Evolutionary conservation across 1,140 invertebrate genomes (phyloP), one percentile per base, ranked within the genome.

Genomic region (Camponotus pennsylvanicus): DNA sequence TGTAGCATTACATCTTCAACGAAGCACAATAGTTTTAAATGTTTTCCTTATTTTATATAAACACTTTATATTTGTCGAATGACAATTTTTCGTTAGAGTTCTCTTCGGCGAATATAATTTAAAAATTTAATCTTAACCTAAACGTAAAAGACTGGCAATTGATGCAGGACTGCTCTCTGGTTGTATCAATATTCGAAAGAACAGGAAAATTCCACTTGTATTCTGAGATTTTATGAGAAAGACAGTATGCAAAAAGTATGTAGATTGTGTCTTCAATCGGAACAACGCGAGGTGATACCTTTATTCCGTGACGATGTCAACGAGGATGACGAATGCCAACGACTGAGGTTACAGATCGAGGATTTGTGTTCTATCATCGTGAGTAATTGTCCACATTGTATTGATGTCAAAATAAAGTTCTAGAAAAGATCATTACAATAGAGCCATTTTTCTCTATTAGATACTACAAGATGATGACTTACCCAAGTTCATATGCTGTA

Each of bases 301-400:
- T 76, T 88, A 55, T 88, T 88, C 15, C 2, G 34, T 11, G 64
- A 67, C 8, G 7, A 67, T 42, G 15, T 34, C 15, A 40, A 69
- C 3, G 45, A 13, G 27, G 27, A 27, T 7, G 37, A 59, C 5
- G 34, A 21, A 0, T 79, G 37, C 0, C 7, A 37, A 42, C 21
- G 32, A 6, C 18, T 88, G 11, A 45, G 37, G 42, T 52, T 55
- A 18, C 37, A 49, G 9, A 88, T 88, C 63, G 1, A 27, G 13
- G 76, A 88, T 52, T 82, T 71, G 8, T 88, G 87, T 18, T 73
- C 87, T 2, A 69, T 88, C 11, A 27, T 34, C n/a, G 85, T 88
- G 21, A 86, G 49, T 69, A 79, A 52, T 11, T 34, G 0, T 3
- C 1, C 2, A n/a, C 0, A 3, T 52, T 52, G 15, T 57, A 9